Base-by-base conservation (phyloP, 1,140 invertebrate genomes). In the Drosophila cardini region DNA sequence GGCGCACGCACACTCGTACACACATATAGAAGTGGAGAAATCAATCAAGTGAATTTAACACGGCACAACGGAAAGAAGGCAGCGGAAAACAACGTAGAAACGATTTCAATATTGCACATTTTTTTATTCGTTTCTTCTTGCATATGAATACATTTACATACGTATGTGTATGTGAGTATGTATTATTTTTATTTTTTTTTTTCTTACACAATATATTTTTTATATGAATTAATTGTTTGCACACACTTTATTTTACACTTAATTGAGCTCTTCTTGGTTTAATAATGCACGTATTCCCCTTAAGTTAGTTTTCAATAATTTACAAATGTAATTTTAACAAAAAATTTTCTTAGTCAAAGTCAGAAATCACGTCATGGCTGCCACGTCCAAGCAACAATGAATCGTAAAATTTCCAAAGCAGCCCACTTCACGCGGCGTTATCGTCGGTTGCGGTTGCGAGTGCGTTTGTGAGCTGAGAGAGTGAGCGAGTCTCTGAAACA, bases 301-400 rank as follows among this genome's bases (percentile, higher is more conserved):
- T 71, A 76, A 80, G 63, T 64, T 80, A 75, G 57, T 89, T 90
- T 76, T 73, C 26, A 80, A 84, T 60, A 76, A 69, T 82, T 86
- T 82, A 82, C 67, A 82, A 80, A 79, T 82, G 75, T 84, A 73
- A 72, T 73, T 78, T 84, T 68, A 80, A 90, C 80, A 84, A 84
- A 80, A 80, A 89, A 84, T 87, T 87, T 76, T 75, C 72, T 65
- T 73, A 81, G 72, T 73, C 72, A 81, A 81, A 76, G 65, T 80
- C 72, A 89, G 77, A 91, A 91, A 91, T 91, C 90, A 91, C 90
- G 90, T 91, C 90, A 91, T 91, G 90, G 90, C 90, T 91, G 90
- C 90, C 90, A 91, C 90, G 90, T 91, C 87, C 90, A 91, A 91
- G 87, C 90, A 91, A 91, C 90, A 91, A 91, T 91, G 85, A 90